Evolutionary conservation across 2,797 vertebrate genomes (phyloP).

Genomic region (Geotrypetes seraphini): DNA sequence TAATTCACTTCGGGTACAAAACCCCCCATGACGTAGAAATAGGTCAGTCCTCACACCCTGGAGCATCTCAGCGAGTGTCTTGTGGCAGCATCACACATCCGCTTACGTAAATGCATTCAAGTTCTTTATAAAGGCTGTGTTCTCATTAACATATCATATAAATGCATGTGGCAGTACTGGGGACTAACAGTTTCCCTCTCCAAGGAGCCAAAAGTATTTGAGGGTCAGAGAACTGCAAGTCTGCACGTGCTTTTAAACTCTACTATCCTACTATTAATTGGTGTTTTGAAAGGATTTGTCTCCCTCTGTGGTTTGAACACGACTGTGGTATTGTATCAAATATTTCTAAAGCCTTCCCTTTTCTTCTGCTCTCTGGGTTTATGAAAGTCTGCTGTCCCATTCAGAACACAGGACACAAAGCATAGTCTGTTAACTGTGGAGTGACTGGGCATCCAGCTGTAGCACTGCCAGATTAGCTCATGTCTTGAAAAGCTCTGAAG

Average conservation of each 20-base stretch:
- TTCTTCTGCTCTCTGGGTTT: neutral
- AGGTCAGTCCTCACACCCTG: no score
- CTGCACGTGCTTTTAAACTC: neutral
- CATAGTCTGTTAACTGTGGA: constrained; percentile 13
- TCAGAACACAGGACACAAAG: no score
- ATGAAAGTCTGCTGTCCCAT: no score
- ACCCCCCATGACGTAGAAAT: no score
- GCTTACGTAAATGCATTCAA: no score
- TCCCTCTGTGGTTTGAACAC: neutral
- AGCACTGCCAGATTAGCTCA: constrained; percentile 23
- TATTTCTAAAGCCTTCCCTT: constrained; percentile 1
- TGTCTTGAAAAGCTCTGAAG: constrained; percentile 7
- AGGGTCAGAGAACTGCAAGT: neutral
- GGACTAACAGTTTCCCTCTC: neutral
- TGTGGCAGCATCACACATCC: no score
- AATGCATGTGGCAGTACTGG: no score
- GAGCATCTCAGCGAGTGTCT: no score
- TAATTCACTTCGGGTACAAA: no score
- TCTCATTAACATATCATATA: no score
- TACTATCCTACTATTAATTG: constrained; percentile 11
- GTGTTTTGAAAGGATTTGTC: neutral
- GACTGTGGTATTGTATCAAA: neutral
- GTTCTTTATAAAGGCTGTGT: no score
- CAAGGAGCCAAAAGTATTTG: accelerated
- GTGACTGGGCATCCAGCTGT: neutral